Evolutionary conservation across 2,888 invertebrate genomes (phyloP).

Genomic region (Cephus rjabovi): DNA sequence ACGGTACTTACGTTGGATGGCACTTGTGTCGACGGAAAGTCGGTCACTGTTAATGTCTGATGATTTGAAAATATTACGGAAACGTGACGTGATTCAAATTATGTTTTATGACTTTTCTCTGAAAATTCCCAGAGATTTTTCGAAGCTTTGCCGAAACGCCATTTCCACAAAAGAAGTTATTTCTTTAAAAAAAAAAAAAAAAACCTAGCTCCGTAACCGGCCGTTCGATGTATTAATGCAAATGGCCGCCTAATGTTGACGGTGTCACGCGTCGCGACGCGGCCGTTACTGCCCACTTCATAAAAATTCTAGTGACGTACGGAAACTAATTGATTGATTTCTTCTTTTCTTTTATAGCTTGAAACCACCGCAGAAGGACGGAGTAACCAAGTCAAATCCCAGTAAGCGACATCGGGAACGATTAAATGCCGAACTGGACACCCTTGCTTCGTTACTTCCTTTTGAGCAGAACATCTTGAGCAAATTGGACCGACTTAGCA

Average conservation of each 20-base stretch:
- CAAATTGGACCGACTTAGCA: constrained; percentile 97
- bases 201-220: not conserved
- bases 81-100: no score
- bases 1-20: not conserved
- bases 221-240: not conserved
- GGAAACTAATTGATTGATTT: not conserved
- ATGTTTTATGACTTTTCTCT: no score
- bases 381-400: constrained; percentile 96
- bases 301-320: not conserved
- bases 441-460: constrained; percentile 92
- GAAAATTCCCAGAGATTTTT: not conserved
- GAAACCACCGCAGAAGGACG: constrained; percentile 95
- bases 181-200: no score
- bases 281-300: not conserved
- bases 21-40: not conserved
- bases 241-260: not conserved
- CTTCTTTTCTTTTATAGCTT: constrained; percentile 74
- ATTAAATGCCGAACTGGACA: constrained; percentile 97
- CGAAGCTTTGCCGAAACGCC: not conserved
- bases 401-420: constrained; percentile 98
- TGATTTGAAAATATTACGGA: constrained; percentile 19
- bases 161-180: not conserved
- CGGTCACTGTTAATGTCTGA: constrained; percentile 11
- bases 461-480: constrained; percentile 98
- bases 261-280: not conserved